Evolutionary conservation across 2,113 vertebrate species (phyloP).

Genomic region (Cololabis saira): DNA sequence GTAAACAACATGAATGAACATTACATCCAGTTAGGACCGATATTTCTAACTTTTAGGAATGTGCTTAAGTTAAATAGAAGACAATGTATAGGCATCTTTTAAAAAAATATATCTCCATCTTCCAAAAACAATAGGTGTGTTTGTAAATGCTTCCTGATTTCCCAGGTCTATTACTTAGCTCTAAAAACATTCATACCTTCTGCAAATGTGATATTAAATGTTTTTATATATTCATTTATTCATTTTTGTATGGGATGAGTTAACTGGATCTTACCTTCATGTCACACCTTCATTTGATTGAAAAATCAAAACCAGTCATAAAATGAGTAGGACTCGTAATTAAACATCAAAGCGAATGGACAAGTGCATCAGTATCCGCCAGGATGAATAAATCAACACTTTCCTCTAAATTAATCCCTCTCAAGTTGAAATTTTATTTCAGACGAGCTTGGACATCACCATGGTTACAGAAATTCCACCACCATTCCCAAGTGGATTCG

Average conservation of each 20-base stretch:
- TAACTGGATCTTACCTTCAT: no score
- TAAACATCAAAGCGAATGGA: slow-evolving; percentile 60
- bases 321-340: slow-evolving; percentile 45
- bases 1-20: not conserved
- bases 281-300: slow-evolving; percentile 11
- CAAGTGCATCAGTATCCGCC: slow-evolving; percentile 57
- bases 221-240: no score
- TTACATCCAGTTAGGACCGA: not conserved
- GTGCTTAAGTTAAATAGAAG: not conserved
- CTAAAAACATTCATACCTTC: no score
- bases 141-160: no score
- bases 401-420: slow-evolving; percentile 80
- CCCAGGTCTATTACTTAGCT: no score
- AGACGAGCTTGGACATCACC: slow-evolving; percentile 77
- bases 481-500: slow-evolving; percentile 72
- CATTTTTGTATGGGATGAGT: no score
- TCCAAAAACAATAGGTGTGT: no score
- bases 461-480: slow-evolving; percentile 79
- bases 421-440: slow-evolving; percentile 71
- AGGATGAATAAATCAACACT: slow-evolving; percentile 77
- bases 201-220: no score
- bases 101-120: no score
- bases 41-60: not conserved
- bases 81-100: not conserved
- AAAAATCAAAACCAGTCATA: slow-evolving; percentile 56